Base-by-base conservation (phyloP, 2,113 vertebrate genomes). In the Xiphophorus couchianus region DNA sequence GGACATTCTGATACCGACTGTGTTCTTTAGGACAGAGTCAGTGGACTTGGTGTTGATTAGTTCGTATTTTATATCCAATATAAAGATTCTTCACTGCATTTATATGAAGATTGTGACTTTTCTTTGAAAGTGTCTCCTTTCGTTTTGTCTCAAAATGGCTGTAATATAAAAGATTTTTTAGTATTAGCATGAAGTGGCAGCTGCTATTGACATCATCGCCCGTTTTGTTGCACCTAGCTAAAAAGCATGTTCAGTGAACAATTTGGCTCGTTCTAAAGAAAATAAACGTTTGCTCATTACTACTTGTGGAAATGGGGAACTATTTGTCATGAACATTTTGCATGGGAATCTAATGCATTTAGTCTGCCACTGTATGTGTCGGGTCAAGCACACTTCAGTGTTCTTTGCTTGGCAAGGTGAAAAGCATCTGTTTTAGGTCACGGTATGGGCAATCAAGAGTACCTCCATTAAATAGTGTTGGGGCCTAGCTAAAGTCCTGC, bases 401-500 rank as follows among this genome's bases (percentile, higher is more conserved):
- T 27, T 33, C 27, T 51, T 69, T 39, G 63, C 1, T 30, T 33
- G 66, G 42, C 31, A 44, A 62, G n/a, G n/a, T 27, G 9, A 17
- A 71, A 42, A 62, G 33, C 58, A 62, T 58, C 14, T 61, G 31
- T 15, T 29, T 39, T 35, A 22, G 69, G 17, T 72, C 27, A 29
- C 8, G 11, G 3, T 27, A 42, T 9, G 27, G 42, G 13, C 58
- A 62, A 35, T 39, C 51, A 10, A 5, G 22, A 31, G 4, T 11
- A 4, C 61, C n/a, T 62, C 39, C 27, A 51, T 63, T 72, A 30
- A 71, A 28, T 61, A 61, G 63, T 77, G 62, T 60, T 33, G 33
- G 37, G 37, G 76, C 27, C 35, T 44, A 31, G 60, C 73, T 75
- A 62, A 68, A 68, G 19, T 66, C 48, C n/a, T 39, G 15, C 51